Conservation (phyloP, 2,113 vertebrate genomes). For the Trichomycterus rosablanca region DNA sequence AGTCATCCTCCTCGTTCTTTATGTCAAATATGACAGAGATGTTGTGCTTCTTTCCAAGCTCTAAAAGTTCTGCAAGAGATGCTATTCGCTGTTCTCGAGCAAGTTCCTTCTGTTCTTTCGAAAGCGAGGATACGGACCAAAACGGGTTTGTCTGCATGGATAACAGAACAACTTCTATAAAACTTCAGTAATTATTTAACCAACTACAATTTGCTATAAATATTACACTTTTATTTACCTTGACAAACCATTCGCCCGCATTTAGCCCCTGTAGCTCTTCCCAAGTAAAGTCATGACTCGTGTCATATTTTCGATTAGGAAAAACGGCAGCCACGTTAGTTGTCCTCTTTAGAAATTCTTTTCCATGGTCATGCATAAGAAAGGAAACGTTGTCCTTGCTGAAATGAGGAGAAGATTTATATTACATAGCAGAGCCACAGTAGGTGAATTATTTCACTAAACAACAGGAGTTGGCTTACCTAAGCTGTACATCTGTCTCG, state of each 20-base stretch:
- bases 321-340: slow-evolving; percentile 74
- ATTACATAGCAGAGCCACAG: neutral
- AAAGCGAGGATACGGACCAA: slow-evolving; percentile 63
- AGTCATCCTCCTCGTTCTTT: slow-evolving; percentile 63
- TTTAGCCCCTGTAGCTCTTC: slow-evolving; percentile 71
- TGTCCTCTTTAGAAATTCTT: slow-evolving; percentile 73
- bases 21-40: slow-evolving; percentile 85
- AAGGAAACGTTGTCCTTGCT: slow-evolving; percentile 76
- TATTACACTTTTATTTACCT: slow-evolving; percentile 78
- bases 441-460: neutral
- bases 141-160: slow-evolving; percentile 75
- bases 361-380: slow-evolving; percentile 80
- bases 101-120: slow-evolving; percentile 51
- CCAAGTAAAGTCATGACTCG: slow-evolving; percentile 71
- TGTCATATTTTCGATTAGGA: slow-evolving; percentile 36
- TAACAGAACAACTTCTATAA: neutral
- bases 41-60: slow-evolving; percentile 63
- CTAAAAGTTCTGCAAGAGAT: slow-evolving; percentile 61
- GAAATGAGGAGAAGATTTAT: neutral
- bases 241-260: slow-evolving; percentile 87
- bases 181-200: neutral
- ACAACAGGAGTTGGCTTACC: slow-evolving; percentile 60
- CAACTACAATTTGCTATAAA: too few species aligned
- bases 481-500: slow-evolving; percentile 88
- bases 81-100: slow-evolving; percentile 69